Evolutionary conservation across 1,140 invertebrate genomes (phyloP), one percentile per base, ranked within the genome.

Genomic region (Gryllus bimaculatus): DNA sequence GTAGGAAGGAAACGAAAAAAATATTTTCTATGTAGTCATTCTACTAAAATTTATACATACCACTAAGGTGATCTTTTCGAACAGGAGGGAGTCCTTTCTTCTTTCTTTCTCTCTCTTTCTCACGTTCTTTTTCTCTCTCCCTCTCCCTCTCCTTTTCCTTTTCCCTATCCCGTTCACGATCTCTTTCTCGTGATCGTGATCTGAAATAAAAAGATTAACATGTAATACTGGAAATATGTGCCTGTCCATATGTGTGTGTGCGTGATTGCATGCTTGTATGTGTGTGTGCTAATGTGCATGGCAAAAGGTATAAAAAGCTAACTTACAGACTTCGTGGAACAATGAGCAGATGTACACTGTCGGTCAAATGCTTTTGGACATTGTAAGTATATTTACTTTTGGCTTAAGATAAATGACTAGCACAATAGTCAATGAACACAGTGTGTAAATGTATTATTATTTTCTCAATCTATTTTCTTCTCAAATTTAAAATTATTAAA

Each of bases 21-120:
- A 5, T 39, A 39, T 39, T 39, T 39, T 5, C 26, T 39, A 39
- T 5, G 1, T 5, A 39, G 26, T 39, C 26, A 39, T 2, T 2
- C 5, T 39, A 39, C 26, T 39, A 2, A 39, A 39, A 39, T 39
- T 39, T 39, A 8, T 73, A 86, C 86, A 86, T 88, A 94, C 93
- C 93, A 85, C 92, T 94, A 76, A 96, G 87, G 87, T 95, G 92
- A 80, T 97, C 94, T 83, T 93, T 94, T 83, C 94, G 93, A 74
- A 97, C 90, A 0, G 93, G 90, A 12, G 96, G 96, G 74, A 98
- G 85, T 26, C 96, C 96, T 83, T 94, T 92, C 85, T 96, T 96
- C 82, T 93, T 91, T 75, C 96, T 87, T 84, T 95, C 93, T 82
- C 91, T 89, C 83, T 94, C 91, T 82, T 92, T 92, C 83, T 95